Base-by-base conservation (phyloP, 2,113 vertebrate genomes). In the Corythaeola cristata region DNA sequence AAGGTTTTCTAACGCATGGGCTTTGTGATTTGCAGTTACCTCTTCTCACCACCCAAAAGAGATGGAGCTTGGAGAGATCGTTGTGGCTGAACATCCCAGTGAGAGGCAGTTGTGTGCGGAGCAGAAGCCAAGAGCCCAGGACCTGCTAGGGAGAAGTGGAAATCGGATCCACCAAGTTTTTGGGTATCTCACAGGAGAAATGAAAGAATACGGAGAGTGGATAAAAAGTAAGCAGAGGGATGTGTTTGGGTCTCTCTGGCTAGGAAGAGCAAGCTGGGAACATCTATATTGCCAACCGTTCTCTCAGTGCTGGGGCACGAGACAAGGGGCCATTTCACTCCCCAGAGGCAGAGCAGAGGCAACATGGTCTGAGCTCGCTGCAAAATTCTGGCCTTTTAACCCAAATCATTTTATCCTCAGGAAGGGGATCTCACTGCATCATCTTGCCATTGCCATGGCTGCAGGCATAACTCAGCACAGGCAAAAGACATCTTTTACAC, bases 151-250 rank as follows among this genome's bases (percentile, higher is more conserved):
- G 3, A 80, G 72, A 37, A 33, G 85, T 0, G 4, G 96, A 87
- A 95, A 88, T 15, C 55, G 71, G 62, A 32, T 98, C 66, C 77
- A 83, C 59, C 73, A 73, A 37, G 44, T 80, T 30, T 89, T 98
- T 1, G 67, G 91, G 7, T 97, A 97, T 67, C 85, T 98, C 95
- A 97, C 95, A 0, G 98, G 98, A 74, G 98, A 98, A 94, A 98
- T 98, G 98, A 98, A 98, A 71, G 97, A 97, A 27, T 98, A 96
- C 1, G 97, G 96, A 82, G 97, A 98, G 16, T 97, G 98, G 64
- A 95, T 98, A n/a, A 98, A 98, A 98, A 98, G 98, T 98, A 97
- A 97, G 71, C 20, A 73, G 22, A 30, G 11, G 11, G 10, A 20
- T 49, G 4, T n/a, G 7, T 33, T 19, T 59, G 45, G 17, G 37